phyloP scores from a whole-genome alignment of 2,888 invertebrate species.

The Aquatica leii region DNA sequence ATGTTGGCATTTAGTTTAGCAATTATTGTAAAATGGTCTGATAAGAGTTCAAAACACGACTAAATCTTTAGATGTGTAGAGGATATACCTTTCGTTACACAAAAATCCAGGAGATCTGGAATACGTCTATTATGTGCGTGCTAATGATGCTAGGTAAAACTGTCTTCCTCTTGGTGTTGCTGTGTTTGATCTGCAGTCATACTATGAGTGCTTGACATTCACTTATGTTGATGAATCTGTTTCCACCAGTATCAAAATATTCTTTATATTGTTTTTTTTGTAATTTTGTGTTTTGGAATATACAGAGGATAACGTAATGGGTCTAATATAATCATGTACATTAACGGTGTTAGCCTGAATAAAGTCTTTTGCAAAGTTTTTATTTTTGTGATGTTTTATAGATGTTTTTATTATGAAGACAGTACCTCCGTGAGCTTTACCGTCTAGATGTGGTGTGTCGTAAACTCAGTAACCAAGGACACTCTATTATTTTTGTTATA shows the following conservation, averaged over 20 bases:
- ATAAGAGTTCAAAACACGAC: background rate
- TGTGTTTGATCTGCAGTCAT: constrained; percentile 37
- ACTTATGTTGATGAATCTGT: constrained; percentile 35
- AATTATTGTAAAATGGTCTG: background rate
- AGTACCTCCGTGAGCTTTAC: constrained; percentile 1
- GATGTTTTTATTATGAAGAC: background rate
- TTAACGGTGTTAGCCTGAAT: too few species aligned
- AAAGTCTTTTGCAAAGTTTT: too few species aligned
- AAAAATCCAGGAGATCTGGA: background rate
- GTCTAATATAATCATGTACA: too few species aligned
- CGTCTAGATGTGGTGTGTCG: constrained; percentile 14
- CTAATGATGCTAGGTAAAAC: too few species aligned
- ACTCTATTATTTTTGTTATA: background rate
- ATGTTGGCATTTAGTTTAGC: background rate
- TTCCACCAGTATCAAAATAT: constrained; percentile 37
- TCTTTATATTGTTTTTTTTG: constrained; percentile 29
- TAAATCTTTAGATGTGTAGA: background rate
- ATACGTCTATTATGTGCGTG: background rate
- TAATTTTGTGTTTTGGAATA: constrained; percentile 35
- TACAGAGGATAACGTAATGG: too few species aligned
- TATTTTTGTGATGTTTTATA: background rate
- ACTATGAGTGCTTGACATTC: constrained; percentile 28
- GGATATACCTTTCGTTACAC: background rate
- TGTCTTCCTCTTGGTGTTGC: constrained; percentile 25
- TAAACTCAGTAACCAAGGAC: constrained; percentile 11